These are phyloP conservation scores for Stegastes partitus DNA, from an alignment of 2,113 vertebrate genomes.

Conservation along the genomic window DNA sequence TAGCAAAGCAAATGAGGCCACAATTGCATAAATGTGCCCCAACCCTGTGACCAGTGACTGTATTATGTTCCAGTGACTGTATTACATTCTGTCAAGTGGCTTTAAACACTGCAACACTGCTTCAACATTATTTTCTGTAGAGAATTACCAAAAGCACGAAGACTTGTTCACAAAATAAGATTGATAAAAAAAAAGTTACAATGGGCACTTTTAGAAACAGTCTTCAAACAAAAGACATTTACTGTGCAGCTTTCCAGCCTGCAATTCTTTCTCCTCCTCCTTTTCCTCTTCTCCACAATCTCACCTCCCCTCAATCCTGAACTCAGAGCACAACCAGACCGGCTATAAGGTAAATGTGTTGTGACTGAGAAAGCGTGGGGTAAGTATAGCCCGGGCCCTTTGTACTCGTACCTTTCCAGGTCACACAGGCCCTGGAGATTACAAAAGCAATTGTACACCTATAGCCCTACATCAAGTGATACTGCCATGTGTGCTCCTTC, in stretches of 20 bases:
- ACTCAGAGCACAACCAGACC: constrained; percentile 8
- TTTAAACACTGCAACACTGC: neutral
- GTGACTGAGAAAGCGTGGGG: constrained; percentile 47
- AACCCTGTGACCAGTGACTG: too few relatives aligned
- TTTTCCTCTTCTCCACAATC: neutral
- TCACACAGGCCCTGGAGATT: constrained; percentile 53
- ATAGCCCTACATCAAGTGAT: constrained; percentile 57
- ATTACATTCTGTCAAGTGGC: too few relatives aligned
- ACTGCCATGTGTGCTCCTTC: constrained; percentile 39
- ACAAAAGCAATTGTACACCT: constrained; percentile 65
- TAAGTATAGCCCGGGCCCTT: constrained; percentile 55
- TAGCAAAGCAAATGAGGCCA: too few relatives aligned
- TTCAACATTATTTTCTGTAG: neutral
- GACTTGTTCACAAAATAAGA: neutral
- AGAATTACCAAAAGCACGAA: neutral
- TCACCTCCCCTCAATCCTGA: constrained; percentile 7
- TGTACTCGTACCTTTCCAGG: constrained; percentile 56
- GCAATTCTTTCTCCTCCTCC: neutral
- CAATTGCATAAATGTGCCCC: too few relatives aligned
- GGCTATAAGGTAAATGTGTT: constrained; percentile 37
- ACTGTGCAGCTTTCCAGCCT: constrained; percentile 17
- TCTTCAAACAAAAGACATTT: constrained; percentile 17
- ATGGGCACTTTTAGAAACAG: constrained; percentile 19
- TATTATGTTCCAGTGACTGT: too few relatives aligned
- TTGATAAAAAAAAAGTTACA: constrained; percentile 3